Evolutionary conservation across 2,113 vertebrate species (phyloP), one percentile per base, ranked within the genome.

Genomic region (Sinosuthora webbiana): DNA sequence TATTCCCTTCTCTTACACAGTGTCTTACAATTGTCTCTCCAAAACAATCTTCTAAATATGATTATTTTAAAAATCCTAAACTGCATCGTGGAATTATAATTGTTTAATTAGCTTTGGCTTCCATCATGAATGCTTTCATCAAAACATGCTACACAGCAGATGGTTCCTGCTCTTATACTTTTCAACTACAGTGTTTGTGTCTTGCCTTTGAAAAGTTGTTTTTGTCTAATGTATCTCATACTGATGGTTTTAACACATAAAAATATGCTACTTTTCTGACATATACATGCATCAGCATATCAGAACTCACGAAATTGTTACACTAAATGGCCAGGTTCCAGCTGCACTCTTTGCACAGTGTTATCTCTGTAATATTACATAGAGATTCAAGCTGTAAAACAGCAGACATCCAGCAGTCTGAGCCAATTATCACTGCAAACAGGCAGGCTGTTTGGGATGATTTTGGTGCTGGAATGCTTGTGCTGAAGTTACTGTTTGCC

Each of bases 81-180:
- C 28, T 91, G 44, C 42, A 80, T 44, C 0, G 0, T 82, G 25
- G 65, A 87, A 10, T 62, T 62, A 39, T 47, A 83, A 50, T 50
- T 77, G 30, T 57, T 93, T 93, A 85, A 96, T 93, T 93, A 94
- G 69, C 50, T 83, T 78, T 88, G 52, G 57, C 69, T 85, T 88
- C 62, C 44, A 84, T 22, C 82, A 53, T 15, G 49, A 41, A 57
- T 94, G 74, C 91, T 97, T 96, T 96, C 47, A 86, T 79, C 78
- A 91, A 92, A 92, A 93, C 47, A 70, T 33, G 35, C 55, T 42
- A 74, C 42, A 90, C 22, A 95, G 80, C 96, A 97, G 97, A 97
- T 97, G 93, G 85, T 47, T 94, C 92, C 69, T 92, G 79, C 76
- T 95, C 49, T 70, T 82, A 27, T 3, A 69, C 39, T 90, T 84